Evolutionary conservation across 2,888 invertebrate genomes (phyloP).

Genomic region (Bugula neritina): DNA sequence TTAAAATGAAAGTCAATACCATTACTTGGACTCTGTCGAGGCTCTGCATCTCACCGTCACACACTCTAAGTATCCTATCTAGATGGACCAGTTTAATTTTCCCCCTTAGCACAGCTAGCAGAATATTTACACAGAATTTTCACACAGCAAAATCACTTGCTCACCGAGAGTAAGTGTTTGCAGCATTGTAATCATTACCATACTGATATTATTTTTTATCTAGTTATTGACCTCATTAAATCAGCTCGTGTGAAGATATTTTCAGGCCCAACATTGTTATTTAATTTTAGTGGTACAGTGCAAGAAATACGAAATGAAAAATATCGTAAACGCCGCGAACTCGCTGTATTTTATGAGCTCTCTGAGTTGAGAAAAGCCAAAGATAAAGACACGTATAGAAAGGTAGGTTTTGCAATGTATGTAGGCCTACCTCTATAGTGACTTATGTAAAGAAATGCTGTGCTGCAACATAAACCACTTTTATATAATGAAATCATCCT

Average conservation of each 20-base stretch:
- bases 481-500: no score
- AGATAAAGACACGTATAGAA: slow-evolving; percentile 4
- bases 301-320: neutral
- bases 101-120: no score
- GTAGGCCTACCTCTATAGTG: no score
- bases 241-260: neutral
- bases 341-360: neutral
- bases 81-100: no score
- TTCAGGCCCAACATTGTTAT: neutral
- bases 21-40: no score
- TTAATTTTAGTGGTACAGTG: slow-evolving; percentile 18
- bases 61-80: no score
- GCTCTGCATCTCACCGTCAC: no score
- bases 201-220: neutral
- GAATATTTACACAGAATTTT: no score
- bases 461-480: no score
- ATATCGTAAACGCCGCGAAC: neutral
- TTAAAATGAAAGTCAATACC: no score
- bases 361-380: neutral
- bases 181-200: neutral
- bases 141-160: neutral
- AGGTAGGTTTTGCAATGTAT: neutral
- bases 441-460: no score
- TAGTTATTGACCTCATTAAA: no score
- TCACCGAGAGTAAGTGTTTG: neutral